A percentile compares a stretch with the other conserved stretches of the same genome.
Conservation (phyloP, 1,140 invertebrate genomes). For the Cotesia glomerata region DNA sequence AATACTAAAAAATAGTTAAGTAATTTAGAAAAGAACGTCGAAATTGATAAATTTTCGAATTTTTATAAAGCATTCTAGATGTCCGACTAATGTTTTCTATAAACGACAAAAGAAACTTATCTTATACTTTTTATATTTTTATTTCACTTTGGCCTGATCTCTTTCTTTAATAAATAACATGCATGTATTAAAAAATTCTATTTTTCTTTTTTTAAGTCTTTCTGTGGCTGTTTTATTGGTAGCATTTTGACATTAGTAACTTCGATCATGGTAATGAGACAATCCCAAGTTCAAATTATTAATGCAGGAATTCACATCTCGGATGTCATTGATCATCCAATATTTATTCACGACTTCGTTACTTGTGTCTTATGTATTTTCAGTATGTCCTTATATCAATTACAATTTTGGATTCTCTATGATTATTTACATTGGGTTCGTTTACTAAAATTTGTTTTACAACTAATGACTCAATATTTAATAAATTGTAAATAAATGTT, state of each 20-base stretch:
- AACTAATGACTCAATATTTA: neutral
- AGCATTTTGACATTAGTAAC: conserved; percentile 44
- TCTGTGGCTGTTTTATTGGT: conserved; percentile 39
- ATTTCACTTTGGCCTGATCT: neutral
- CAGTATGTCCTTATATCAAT: conserved; percentile 47
- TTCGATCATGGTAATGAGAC: conserved; percentile 52
- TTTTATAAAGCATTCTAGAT: no score
- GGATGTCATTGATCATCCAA: conserved; percentile 50
- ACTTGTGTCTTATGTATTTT: conserved; percentile 55
- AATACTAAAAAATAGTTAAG: no score
- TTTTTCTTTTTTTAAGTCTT: conserved; percentile 37
- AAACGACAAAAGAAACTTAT: no score
- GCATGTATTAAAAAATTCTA: neutral
- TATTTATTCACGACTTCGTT: conserved; percentile 57
- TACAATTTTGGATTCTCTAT: conserved; percentile 51
- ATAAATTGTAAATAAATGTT: no score
- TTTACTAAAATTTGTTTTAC: neutral
- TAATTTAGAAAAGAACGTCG: no score
- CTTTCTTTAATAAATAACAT: conserved; percentile 17
- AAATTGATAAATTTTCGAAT: no score
- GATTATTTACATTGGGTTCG: conserved; percentile 49
- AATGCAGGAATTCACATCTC: conserved; percentile 47
- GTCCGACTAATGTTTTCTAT: no score
- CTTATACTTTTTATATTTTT: no score
- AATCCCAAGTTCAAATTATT: conserved; percentile 52